phyloP scores from a whole-genome alignment of 2,797 vertebrate species.

The Sebastes iracundus region DNA sequence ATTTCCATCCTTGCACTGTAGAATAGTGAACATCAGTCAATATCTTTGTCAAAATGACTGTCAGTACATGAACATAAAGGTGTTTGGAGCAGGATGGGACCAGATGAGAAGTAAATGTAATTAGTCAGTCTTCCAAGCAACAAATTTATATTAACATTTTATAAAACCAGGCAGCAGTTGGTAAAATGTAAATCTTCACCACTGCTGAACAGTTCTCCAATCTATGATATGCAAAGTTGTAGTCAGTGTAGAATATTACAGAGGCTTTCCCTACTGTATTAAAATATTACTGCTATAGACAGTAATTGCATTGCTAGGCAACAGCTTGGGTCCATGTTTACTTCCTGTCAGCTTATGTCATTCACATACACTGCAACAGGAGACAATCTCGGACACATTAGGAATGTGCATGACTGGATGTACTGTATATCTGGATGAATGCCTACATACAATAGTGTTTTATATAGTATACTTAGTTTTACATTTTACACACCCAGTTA shows the following conservation, averaged over 20 bases:
- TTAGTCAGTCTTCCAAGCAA: not conserved
- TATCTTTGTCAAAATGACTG: slow-evolving; percentile 55
- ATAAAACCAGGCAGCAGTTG: not conserved
- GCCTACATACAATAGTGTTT: not conserved
- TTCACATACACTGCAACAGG: no score
- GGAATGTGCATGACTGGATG: no score
- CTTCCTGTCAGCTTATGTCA: no score
- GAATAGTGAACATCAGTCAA: slow-evolving; percentile 54
- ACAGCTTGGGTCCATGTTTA: no score
- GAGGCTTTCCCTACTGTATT: not conserved
- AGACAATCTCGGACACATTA: no score
- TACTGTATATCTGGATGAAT: not conserved
- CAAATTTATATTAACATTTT: not conserved
- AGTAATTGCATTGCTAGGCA: not conserved
- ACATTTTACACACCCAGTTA: not conserved
- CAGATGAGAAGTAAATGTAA: not conserved
- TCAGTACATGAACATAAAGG: not conserved
- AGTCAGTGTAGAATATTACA: not conserved
- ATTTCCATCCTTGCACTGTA: slow-evolving; percentile 59
- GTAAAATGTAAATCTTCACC: slow-evolving; percentile 2
- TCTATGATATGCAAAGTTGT: not conserved
- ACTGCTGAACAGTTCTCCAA: not conserved
- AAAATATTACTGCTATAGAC: not conserved
- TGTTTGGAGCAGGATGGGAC: not conserved
- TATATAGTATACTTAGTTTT: not conserved